Percentiles rank a stretch among this genome's conserved stretches.
phyloP scores from a whole-genome alignment of 2,797 vertebrate genomes.

The Spatula versicolor region DNA sequence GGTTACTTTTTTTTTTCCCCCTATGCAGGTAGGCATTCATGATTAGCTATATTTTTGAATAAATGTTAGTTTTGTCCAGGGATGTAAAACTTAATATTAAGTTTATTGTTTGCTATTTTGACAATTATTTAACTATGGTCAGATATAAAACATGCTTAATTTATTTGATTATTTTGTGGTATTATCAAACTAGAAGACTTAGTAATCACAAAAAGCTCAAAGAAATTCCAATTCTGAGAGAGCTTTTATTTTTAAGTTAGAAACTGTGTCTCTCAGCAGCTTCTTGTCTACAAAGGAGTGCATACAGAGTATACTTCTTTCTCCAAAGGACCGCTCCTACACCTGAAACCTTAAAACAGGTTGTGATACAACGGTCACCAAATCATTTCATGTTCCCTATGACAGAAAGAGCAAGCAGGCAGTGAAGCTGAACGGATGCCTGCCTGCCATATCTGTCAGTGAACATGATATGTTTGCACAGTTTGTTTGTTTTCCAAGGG shows the following conservation, averaged over 20 bases:
- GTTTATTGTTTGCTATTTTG: background rate
- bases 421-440: slow-evolving; percentile 13
- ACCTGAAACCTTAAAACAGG: background rate
- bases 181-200: background rate
- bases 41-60: background rate
- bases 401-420: background rate
- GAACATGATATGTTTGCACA: background rate
- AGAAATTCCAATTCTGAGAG: background rate
- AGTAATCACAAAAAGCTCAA: background rate
- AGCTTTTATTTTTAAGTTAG: background rate
- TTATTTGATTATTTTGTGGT: background rate
- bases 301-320: background rate
- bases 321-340: background rate
- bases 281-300: background rate
- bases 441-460: background rate
- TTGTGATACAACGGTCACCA: background rate
- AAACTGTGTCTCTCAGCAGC: background rate
- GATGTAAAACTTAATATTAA: background rate
- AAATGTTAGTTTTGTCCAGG: background rate
- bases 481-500: slow-evolving; percentile 32
- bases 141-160: background rate
- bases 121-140: background rate
- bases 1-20: background rate
- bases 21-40: background rate
- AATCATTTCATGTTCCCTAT: background rate